phyloP scores from a whole-genome alignment of 2,797 vertebrate genomes.

The Cynodonichthys magdalenae region DNA sequence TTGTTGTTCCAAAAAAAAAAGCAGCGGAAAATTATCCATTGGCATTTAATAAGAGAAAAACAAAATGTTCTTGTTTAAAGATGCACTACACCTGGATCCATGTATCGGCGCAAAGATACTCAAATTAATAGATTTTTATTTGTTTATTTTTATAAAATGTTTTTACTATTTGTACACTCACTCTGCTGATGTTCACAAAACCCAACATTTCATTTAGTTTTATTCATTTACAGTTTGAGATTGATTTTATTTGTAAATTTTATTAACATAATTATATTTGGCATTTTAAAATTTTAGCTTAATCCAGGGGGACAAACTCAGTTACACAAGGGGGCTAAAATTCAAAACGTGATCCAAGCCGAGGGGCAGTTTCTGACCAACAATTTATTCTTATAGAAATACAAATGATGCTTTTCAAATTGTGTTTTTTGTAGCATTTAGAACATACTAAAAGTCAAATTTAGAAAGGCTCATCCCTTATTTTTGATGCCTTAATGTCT shows the following conservation, averaged over 20 bases:
- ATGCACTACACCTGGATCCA: conserved; percentile 24
- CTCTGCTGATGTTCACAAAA: background rate
- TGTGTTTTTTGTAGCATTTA: too few species aligned
- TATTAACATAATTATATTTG: too few species aligned
- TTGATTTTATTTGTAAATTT: conserved; percentile 25
- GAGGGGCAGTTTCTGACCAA: too few species aligned
- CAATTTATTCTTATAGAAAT: too few species aligned
- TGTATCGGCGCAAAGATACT: background rate
- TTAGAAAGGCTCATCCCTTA: too few species aligned
- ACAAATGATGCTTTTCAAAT: too few species aligned
- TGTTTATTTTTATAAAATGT: background rate
- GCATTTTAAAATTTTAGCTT: too few species aligned
- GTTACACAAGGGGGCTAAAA: too few species aligned
- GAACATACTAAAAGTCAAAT: too few species aligned
- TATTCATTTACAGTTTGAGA: conserved; percentile 18
- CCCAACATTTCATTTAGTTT: background rate
- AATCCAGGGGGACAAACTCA: too few species aligned
- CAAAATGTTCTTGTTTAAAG: conserved; percentile 36
- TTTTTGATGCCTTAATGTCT: too few species aligned
- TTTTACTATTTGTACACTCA: background rate
- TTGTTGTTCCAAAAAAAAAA: background rate
- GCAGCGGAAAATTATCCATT: conserved; percentile 18
- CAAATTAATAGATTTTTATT: background rate
- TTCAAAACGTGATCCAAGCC: too few species aligned
- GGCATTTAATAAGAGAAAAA: conserved; percentile 20